phyloP scores from a whole-genome alignment of 2,888 invertebrate genomes.

The Azorinus chamasolen region DNA sequence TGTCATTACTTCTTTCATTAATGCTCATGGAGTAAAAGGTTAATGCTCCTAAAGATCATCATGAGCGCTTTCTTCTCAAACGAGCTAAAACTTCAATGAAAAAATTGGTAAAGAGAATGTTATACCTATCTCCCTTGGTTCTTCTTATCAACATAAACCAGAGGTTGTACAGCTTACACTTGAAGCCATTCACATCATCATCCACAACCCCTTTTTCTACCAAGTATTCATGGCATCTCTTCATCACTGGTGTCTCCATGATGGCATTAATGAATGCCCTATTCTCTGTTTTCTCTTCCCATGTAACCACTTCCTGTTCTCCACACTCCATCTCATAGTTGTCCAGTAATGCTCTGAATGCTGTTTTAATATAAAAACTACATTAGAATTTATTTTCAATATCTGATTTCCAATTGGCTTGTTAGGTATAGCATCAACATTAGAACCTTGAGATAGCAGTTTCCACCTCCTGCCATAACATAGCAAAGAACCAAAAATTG shows the following conservation, averaged over 20 bases:
- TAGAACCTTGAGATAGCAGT: neutral
- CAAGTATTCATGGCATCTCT: slow-evolving; percentile 84
- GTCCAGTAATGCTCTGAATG: slow-evolving; percentile 84
- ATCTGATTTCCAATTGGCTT: neutral
- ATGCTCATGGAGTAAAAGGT: too few species aligned
- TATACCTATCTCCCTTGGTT: slow-evolving; percentile 79
- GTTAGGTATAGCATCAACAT: neutral
- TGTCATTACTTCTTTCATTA: too few species aligned
- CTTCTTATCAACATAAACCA: slow-evolving; percentile 85
- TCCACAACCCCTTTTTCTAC: slow-evolving; percentile 78
- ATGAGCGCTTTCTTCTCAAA: too few species aligned
- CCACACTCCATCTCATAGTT: slow-evolving; percentile 85
- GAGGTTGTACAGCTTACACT: slow-evolving; percentile 80
- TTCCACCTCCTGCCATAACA: too few species aligned
- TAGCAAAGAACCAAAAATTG: too few species aligned
- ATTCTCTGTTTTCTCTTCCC: slow-evolving; percentile 83
- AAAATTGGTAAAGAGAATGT: slow-evolving; percentile 20
- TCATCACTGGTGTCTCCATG: slow-evolving; percentile 85
- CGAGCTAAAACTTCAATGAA: too few species aligned
- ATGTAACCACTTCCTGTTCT: slow-evolving; percentile 80
- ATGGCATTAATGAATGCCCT: slow-evolving; percentile 82
- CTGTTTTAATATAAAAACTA: slow-evolving; percentile 60
- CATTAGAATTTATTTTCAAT: neutral
- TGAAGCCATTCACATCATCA: slow-evolving; percentile 78
- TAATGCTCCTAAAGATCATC: too few species aligned